Percentiles rank a stretch among this genome's conserved stretches.
phyloP scores from a whole-genome alignment of 2,888 invertebrate genomes.

The Sinodicranocentrus sp. region DNA sequence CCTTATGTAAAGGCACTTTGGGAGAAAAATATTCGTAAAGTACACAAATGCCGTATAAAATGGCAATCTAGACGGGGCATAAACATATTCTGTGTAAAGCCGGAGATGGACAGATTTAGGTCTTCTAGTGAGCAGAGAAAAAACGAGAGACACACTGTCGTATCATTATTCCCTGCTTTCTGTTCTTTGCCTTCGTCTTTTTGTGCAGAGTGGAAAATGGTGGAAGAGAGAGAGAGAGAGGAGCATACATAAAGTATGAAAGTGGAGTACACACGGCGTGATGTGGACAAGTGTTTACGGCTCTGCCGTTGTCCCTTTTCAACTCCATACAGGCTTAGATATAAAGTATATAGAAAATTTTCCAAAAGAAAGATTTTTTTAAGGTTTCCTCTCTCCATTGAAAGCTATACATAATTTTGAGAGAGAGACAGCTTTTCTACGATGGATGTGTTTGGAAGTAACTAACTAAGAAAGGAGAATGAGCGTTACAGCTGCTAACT shows the following conservation, averaged over 20 bases:
- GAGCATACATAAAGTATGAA: slow-evolving; percentile 32
- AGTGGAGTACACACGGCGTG: slow-evolving; percentile 40
- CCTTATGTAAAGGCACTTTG: not conserved
- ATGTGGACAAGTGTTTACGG: slow-evolving; percentile 66
- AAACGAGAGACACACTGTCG: slow-evolving; percentile 42
- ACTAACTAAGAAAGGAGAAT: not conserved
- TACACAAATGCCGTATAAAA: no score
- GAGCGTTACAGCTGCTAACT: slow-evolving; percentile 29
- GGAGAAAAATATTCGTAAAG: not conserved
- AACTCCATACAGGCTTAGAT: no score
- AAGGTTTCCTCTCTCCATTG: not conserved
- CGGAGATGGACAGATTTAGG: slow-evolving; percentile 59
- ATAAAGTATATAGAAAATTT: no score
- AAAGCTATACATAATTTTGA: slow-evolving; percentile 25
- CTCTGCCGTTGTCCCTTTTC: slow-evolving; percentile 23
- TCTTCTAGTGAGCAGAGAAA: slow-evolving; percentile 32
- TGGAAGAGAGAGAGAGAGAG: not conserved
- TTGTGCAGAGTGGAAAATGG: slow-evolving; percentile 14
- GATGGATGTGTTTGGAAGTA: slow-evolving; percentile 20
- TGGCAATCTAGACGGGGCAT: no score
- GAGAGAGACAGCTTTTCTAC: slow-evolving; percentile 19
- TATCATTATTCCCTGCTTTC: slow-evolving; percentile 52
- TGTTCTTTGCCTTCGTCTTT: slow-evolving; percentile 39
- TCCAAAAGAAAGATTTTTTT: not conserved
- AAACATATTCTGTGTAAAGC: slow-evolving; percentile 30